Conservation (phyloP, 2,113 vertebrate genomes). For the Corythoichthys haematopterus region DNA sequence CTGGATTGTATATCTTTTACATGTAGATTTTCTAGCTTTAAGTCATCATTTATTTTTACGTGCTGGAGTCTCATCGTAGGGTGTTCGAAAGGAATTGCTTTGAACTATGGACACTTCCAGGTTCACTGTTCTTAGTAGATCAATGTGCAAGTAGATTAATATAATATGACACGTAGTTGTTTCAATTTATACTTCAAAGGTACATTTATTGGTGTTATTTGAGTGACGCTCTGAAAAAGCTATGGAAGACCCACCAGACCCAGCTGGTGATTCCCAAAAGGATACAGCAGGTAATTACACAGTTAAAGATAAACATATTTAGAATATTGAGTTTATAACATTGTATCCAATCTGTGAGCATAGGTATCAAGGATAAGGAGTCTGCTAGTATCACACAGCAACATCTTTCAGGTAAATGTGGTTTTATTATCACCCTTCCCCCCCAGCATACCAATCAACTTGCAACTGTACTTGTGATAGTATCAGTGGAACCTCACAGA, state of each 20-base stretch:
- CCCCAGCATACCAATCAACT: neutral
- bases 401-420: neutral
- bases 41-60: neutral
- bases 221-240: neutral
- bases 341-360: neutral
- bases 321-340: neutral
- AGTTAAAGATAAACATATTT: neutral
- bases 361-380: neutral
- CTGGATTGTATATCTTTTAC: neutral
- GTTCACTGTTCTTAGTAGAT: neutral
- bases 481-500: neutral
- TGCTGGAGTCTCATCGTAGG: neutral
- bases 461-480: neutral
- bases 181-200: neutral
- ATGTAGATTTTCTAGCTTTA: neutral
- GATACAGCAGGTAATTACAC: neutral
- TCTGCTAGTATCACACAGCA: neutral
- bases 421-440: neutral
- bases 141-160: neutral
- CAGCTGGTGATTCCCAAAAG: neutral
- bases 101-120: slow-evolving; percentile 21
- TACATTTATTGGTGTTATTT: neutral
- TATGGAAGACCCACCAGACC: neutral
- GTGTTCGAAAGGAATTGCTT: neutral
- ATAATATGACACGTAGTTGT: neutral